phyloP scores from a whole-genome alignment of 2,113 vertebrate species.

The Brachirus orientalis region DNA sequence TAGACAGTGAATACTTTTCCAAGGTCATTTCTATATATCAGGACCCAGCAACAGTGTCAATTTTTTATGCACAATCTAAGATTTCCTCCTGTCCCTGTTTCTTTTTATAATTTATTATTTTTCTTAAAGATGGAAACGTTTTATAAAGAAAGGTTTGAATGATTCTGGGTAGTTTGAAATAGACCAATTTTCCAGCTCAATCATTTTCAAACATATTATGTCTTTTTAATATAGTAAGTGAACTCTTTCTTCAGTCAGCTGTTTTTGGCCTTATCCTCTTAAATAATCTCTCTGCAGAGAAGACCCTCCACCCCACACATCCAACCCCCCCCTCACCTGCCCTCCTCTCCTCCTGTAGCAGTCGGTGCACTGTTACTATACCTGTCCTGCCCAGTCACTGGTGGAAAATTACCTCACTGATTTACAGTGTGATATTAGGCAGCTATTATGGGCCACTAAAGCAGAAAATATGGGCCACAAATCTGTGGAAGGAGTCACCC shows the following conservation, averaged over 20 bases:
- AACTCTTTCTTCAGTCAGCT: slow-evolving; percentile 4
- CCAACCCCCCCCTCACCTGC: no score
- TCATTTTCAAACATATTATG: slow-evolving; percentile 20
- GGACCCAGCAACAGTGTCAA: no score
- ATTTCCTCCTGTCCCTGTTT: no score
- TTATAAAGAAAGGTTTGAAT: no score
- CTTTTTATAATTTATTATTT: no score
- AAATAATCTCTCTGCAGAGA: slow-evolving; percentile 30
- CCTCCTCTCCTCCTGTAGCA: slow-evolving; percentile 11
- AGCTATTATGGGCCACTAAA: slow-evolving; percentile 68
- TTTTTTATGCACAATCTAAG: no score
- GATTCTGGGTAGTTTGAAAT: no score
- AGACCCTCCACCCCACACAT: slow-evolving; percentile 21
- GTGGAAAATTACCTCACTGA: slow-evolving; percentile 70
- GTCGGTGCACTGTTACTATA: slow-evolving; percentile 29
- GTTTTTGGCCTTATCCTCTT: slow-evolving; percentile 5
- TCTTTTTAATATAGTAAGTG: slow-evolving; percentile 31
- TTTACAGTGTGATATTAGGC: slow-evolving; percentile 76
- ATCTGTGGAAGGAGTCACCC: slow-evolving; percentile 54
- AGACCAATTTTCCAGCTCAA: neutral
- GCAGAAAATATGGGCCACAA: slow-evolving; percentile 71
- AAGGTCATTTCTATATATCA: no score
- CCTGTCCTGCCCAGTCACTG: slow-evolving; percentile 57
- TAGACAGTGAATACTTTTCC: no score
- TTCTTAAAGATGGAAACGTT: no score